phyloP scores from a whole-genome alignment of 2,113 vertebrate genomes.

The Pseudorectes ferrugineus region DNA sequence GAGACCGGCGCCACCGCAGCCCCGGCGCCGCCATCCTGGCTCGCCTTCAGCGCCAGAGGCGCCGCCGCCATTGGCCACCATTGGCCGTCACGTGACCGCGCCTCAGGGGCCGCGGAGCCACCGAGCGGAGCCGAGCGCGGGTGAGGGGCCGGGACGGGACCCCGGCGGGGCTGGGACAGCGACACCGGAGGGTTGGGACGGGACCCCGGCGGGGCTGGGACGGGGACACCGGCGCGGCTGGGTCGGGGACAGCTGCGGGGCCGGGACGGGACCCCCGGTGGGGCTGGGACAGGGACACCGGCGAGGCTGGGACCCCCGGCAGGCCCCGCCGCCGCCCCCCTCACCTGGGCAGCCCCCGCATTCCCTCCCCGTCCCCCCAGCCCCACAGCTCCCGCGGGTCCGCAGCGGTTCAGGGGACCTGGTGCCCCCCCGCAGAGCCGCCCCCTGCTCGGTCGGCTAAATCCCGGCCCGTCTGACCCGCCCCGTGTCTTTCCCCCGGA shows the following conservation, averaged over 20 bases:
- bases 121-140: too few relatives aligned
- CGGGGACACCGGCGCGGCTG: neutral
- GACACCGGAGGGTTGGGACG: neutral
- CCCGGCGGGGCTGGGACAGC: neutral
- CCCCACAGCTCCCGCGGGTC: neutral
- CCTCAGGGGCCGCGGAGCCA: neutral
- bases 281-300: neutral
- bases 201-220: neutral
- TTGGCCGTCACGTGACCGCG: neutral
- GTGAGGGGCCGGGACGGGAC: neutral
- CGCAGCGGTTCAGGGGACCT: neutral
- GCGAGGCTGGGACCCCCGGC: neutral
- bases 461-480: neutral
- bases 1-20: fast-evolving
- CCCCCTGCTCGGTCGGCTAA: neutral
- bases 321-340: too few relatives aligned
- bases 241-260: neutral
- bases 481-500: neutral
- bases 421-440: neutral
- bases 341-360: too few relatives aligned
- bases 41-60: fast-evolving
- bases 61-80: neutral
- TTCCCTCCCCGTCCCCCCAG: too few relatives aligned
- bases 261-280: neutral
- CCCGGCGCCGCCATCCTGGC: neutral